Conservation (phyloP, 2,888 invertebrate species). For the Neria commutata region DNA sequence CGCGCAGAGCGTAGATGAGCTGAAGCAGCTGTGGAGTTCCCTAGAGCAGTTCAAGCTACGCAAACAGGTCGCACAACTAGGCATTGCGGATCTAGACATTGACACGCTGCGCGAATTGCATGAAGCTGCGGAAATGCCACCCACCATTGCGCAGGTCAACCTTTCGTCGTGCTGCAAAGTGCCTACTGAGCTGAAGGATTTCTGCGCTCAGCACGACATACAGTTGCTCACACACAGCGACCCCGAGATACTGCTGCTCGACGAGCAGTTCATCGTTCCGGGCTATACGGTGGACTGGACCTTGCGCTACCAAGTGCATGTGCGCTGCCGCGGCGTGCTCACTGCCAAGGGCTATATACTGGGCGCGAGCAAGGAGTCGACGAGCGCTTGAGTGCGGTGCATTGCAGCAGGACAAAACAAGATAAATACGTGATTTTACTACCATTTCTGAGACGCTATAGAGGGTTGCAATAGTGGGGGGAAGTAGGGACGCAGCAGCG, state of each 20-base stretch:
- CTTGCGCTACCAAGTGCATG: constrained; percentile 84
- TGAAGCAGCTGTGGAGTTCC: constrained; percentile 78
- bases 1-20: constrained; percentile 64
- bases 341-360: constrained; percentile 88
- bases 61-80: constrained; percentile 74
- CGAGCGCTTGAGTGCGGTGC: not conserved
- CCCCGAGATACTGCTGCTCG: constrained; percentile 67
- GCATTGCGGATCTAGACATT: constrained; percentile 89
- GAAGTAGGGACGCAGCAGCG: too few relatives aligned
- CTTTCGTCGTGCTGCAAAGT: constrained; percentile 92
- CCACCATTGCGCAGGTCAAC: constrained; percentile 91
- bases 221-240: constrained; percentile 96
- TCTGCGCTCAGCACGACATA: constrained; percentile 88
- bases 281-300: constrained; percentile 74
- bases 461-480: too few relatives aligned
- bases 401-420: too few relatives aligned
- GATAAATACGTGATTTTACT: not conserved
- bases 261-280: constrained; percentile 66
- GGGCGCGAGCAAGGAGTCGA: constrained; percentile 45
- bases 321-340: constrained; percentile 90
- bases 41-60: constrained; percentile 74
- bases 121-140: constrained; percentile 78
- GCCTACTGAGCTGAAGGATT: constrained; percentile 86
- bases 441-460: too few relatives aligned
- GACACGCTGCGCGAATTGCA: constrained; percentile 77